Evolutionary conservation across 92 coral and sea anemone species (phyloP).

Genomic region (Palythoa caribaeorum): DNA sequence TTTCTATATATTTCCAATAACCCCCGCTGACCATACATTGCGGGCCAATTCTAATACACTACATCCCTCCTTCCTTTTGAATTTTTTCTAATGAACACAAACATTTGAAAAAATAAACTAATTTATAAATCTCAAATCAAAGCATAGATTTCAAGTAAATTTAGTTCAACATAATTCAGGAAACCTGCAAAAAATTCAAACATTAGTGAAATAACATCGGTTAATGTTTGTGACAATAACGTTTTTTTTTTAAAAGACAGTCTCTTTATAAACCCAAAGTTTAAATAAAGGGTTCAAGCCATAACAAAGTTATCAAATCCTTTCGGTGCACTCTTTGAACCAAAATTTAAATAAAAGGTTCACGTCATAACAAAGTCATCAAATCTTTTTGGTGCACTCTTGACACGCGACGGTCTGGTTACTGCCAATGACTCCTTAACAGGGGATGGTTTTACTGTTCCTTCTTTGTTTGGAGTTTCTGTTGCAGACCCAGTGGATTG

Average conservation of each 20-base stretch:
- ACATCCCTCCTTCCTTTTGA: too few species aligned
- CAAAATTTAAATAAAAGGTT: background rate
- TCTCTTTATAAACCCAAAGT: background rate
- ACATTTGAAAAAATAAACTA: too few species aligned
- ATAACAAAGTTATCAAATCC: background rate
- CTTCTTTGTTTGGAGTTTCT: background rate
- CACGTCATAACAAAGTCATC: background rate
- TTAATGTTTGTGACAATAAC: background rate
- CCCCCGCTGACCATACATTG: too few species aligned
- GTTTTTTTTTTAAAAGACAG: background rate
- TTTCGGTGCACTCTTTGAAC: background rate
- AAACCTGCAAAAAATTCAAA: too few species aligned
- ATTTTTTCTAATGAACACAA: too few species aligned
- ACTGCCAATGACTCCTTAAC: background rate
- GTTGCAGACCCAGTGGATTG: too few species aligned
- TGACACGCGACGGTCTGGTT: background rate
- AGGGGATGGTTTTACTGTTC: background rate
- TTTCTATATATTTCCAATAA: too few species aligned
- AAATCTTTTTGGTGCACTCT: background rate
- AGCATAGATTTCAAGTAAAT: too few species aligned
- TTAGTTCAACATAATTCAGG: too few species aligned
- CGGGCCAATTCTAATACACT: too few species aligned
- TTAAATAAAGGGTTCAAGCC: background rate
- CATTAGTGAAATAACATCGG: too few species aligned
- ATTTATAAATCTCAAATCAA: too few species aligned